Evolutionary conservation across 2,113 vertebrate genomes (phyloP).

Genomic region (Triplophysa tibetana): DNA sequence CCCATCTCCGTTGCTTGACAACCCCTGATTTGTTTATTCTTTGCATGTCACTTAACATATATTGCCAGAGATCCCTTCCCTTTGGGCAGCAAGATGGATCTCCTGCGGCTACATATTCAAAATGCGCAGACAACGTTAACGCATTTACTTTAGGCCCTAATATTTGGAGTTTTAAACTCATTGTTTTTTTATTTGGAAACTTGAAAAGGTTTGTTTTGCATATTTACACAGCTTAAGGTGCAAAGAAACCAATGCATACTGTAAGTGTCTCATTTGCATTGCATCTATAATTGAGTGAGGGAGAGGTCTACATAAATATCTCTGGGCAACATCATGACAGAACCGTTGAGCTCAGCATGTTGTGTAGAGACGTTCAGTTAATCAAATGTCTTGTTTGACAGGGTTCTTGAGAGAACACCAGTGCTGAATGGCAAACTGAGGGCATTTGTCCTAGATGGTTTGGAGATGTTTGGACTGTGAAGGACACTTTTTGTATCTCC

Average conservation of each 20-base stretch:
- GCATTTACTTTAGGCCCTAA: slow-evolving; percentile 40
- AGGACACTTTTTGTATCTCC: no score
- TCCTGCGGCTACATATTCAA: slow-evolving; percentile 39
- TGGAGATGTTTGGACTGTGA: neutral
- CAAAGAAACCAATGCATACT: slow-evolving; percentile 16
- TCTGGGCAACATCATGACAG: slow-evolving; percentile 5
- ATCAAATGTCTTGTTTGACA: slow-evolving; percentile 16
- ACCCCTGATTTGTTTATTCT: slow-evolving; percentile 53
- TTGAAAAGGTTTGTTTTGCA: slow-evolving; percentile 40
- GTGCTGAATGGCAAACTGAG: slow-evolving; percentile 21
- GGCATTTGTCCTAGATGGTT: neutral
- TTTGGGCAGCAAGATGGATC: slow-evolving; percentile 35
- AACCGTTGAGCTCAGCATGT: slow-evolving; percentile 27
- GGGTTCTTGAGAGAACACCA: slow-evolving; percentile 22
- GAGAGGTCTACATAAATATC: slow-evolving; percentile 36
- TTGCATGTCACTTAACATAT: slow-evolving; percentile 50
- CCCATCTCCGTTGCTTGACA: slow-evolving; percentile 30
- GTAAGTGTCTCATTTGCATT: slow-evolving; percentile 40
- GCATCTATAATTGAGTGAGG: slow-evolving; percentile 32
- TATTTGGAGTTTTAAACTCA: slow-evolving; percentile 48
- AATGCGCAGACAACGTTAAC: slow-evolving; percentile 33
- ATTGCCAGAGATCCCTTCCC: slow-evolving; percentile 50
- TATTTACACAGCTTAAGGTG: slow-evolving; percentile 17
- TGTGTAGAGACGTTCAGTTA: slow-evolving; percentile 29
- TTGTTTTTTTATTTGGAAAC: slow-evolving; percentile 1